phyloP scores from a whole-genome alignment of 2,113 vertebrate genomes.

The Dasyurus viverrinus region DNA sequence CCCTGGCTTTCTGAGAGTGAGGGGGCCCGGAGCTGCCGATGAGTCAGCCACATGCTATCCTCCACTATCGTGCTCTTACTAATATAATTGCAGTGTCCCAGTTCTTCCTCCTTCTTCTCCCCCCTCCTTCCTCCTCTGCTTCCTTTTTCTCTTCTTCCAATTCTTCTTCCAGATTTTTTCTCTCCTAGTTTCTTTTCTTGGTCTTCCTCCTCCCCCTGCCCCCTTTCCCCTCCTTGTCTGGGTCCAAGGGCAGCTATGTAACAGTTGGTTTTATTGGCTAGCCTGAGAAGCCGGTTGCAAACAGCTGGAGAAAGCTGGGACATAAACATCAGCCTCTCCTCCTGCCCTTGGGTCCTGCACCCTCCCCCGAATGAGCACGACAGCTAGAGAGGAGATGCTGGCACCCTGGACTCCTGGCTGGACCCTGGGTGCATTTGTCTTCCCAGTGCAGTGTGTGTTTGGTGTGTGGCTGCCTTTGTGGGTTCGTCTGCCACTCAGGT shows the following conservation, averaged over 20 bases:
- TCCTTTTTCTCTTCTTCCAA: neutral
- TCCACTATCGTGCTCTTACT: neutral
- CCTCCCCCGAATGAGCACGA: neutral
- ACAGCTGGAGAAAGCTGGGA: neutral
- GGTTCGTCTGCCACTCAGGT: neutral
- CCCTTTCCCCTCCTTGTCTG: neutral
- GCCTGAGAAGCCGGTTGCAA: neutral
- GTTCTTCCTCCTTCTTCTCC: neutral
- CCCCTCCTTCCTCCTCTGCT: neutral
- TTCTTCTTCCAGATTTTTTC: neutral
- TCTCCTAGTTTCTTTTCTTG: neutral
- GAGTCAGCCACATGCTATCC: neutral
- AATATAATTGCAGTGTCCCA: neutral
- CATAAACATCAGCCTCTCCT: neutral
- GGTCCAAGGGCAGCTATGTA: neutral
- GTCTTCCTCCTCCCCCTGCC: neutral
- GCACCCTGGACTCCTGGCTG: neutral
- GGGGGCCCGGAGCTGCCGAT: neutral
- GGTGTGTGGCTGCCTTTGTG: constrained; percentile 11
- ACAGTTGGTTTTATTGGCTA: neutral
- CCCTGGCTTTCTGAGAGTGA: neutral
- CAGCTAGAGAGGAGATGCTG: neutral
- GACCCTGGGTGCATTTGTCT: neutral
- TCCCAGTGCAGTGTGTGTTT: neutral
- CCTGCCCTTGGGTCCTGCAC: neutral